Evolutionary conservation across 2,113 vertebrate species (phyloP).

Genomic region (Mirza zaza): DNA sequence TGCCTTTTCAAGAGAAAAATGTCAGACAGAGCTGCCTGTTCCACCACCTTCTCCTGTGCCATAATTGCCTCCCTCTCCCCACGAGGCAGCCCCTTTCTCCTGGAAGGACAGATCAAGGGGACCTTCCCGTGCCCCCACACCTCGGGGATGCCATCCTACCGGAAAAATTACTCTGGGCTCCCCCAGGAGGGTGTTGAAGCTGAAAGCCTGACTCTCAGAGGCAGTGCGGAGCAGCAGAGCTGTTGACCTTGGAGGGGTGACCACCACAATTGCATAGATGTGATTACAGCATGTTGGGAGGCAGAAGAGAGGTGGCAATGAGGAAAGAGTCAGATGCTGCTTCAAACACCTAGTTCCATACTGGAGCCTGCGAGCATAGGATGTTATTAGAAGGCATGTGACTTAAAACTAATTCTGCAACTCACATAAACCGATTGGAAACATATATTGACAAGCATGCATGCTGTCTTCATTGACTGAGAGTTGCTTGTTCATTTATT

Average conservation of each 20-base stretch:
- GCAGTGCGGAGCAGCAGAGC: not conserved
- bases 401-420: not conserved
- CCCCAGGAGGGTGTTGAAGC: not conserved
- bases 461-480: not conserved
- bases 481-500: not conserved
- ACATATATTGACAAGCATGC: not conserved
- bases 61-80: not conserved
- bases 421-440: not conserved
- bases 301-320: not conserved
- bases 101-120: not conserved
- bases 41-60: not conserved
- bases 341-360: not conserved
- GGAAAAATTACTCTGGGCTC: not conserved
- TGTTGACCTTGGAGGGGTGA: not conserved
- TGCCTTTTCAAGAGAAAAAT: not conserved
- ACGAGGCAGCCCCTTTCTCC: accelerated
- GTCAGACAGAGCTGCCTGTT: not conserved
- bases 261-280: not conserved
- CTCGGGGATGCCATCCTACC: not conserved
- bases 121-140: not conserved
- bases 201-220: not conserved
- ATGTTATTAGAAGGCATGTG: not conserved
- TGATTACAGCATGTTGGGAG: too few relatives aligned
- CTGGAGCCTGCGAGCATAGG: too few relatives aligned
- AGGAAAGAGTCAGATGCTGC: not conserved